Evolutionary conservation across 2,113 vertebrate species (phyloP).

Genomic region (Mixornis gularis): DNA sequence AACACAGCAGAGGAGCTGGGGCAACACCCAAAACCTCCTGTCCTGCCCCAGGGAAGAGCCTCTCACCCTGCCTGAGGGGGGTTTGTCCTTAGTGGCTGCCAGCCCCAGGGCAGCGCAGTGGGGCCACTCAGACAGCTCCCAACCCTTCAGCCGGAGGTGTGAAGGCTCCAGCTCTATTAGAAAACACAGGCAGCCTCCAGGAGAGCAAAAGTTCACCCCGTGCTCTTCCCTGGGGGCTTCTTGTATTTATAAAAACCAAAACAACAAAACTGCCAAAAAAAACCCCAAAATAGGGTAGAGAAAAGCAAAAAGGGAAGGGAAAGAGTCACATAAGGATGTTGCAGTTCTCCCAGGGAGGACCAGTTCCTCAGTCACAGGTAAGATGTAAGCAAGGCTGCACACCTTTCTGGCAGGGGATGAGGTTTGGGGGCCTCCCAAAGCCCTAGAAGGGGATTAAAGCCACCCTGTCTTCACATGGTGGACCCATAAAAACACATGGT

Average conservation of each 20-base stretch:
- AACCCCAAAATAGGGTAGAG: background rate
- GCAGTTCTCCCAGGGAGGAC: background rate
- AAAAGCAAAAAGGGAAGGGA: background rate
- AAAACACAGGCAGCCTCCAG: background rate
- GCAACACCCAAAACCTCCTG: background rate
- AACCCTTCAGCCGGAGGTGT: background rate
- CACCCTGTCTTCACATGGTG: background rate
- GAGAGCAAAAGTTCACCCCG: background rate
- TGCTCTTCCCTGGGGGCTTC: background rate
- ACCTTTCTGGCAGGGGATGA: background rate
- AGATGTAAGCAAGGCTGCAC: background rate
- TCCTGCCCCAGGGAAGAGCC: background rate
- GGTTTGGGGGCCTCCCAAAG: background rate
- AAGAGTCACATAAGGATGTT: background rate
- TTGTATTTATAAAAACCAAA: background rate
- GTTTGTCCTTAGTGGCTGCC: background rate
- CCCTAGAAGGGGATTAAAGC: background rate
- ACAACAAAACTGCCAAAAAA: background rate
- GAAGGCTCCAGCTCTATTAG: background rate
- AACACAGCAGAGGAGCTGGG: background rate
- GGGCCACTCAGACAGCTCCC: background rate
- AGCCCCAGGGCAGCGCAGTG: fast-evolving
- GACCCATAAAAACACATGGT: background rate
- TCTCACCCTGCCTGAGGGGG: background rate
- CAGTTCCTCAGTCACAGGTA: background rate